Base-by-base conservation (phyloP, 64 coral and sea anemone genomes). In the Montipora efflorescens region DNA sequence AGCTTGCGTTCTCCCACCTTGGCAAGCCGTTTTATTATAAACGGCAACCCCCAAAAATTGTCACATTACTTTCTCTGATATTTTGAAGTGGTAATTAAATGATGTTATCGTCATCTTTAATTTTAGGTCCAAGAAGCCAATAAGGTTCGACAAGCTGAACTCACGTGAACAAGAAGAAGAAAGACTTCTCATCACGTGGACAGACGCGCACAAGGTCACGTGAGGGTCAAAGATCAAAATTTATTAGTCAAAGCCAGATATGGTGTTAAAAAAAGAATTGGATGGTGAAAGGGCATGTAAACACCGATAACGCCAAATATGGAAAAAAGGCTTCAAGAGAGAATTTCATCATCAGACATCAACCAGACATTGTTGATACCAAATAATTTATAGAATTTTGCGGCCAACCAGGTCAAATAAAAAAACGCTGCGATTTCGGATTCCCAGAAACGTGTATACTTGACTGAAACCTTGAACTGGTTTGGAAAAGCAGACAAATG, bases 121-220 rank as follows among this genome's bases (percentile, higher is more conserved):
- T 85, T 85, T 85, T 67, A 85, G 82, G 66, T 64, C 66, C 45
- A 46, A 21, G 16, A 15, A 50, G 80, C 80, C 82, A 21, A 71
- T 25, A 12, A 70, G 45, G 8, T 46, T 70, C 19, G 64, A 85
- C 82, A 85, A 47, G 82, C 44, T 85, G 43, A 85, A 85, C 69
- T 71, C 46, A 71, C 19, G 82, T 71, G 82, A 85, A 11, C 62
- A 14, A 19, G 19, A 16, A 45, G 62, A 19, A 16, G n/a, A 7
- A 50, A 70, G 2, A 16, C 3, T 21, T 43, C 49, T 70, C 16
- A 50, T 85, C 64, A 85, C 82, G 64, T 85, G 82, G 44, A 67
- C 59, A 47, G 62, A 48, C 5, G 64, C 45, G 79, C 82, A 85
- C 47, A 14, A 20, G 7, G 62, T 85, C 82, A 85, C 82, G 66